Base-by-base conservation (phyloP, 1,140 invertebrate species). In the Cryptotermes secundus region DNA sequence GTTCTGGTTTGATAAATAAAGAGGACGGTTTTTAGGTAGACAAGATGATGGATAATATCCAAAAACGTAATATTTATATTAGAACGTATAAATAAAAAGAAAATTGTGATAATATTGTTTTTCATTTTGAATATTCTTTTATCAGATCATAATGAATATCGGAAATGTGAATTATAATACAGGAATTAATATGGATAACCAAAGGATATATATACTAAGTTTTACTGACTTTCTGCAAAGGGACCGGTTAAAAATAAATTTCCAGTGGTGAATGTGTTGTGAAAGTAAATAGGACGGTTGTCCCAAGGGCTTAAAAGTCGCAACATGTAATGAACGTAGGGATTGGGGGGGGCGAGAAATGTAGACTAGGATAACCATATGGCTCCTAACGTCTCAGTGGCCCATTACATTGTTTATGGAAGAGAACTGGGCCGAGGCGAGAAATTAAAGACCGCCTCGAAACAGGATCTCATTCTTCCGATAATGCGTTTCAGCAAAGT, bases 361-460 rank as follows among this genome's bases (percentile, higher is more conserved):
- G 59, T 72, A 72, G 26, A 72, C 14, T 0, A 72, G 59, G 59
- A 72, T 72, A 72, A 72, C 26, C 59, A 72, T 26, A 72, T 72
- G 59, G n/a, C n/a, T 31, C 59, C 59, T n/a, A 72, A 72, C 9
- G 59, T 72, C 59, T 72, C 26, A 31, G 26, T 12, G 59, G n/a
- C 26, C 59, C 59, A 72, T 72, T 72, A 72, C n/a, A n/a, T 72
- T 72, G 59, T 72, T 72, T 72, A 72, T 72, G 59, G 59, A 72
- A 31, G 59, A 14, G 26, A 72, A 72, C 26, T 72, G 59, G 59
- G 59, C 2, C 59, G 59, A 72, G 59, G 59, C 59, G 59, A 72
- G n/a, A 72, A 72, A 72, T 72, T 72, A 72, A 72, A 72, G 59
- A 72, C 59, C 59, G 31, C 59, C 59, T 26, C 59, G 59, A 72